Percentiles rank a stretch among this genome's conserved stretches.
phyloP scores from a whole-genome alignment of 2,888 invertebrate genomes.

The Acronicta psi region DNA sequence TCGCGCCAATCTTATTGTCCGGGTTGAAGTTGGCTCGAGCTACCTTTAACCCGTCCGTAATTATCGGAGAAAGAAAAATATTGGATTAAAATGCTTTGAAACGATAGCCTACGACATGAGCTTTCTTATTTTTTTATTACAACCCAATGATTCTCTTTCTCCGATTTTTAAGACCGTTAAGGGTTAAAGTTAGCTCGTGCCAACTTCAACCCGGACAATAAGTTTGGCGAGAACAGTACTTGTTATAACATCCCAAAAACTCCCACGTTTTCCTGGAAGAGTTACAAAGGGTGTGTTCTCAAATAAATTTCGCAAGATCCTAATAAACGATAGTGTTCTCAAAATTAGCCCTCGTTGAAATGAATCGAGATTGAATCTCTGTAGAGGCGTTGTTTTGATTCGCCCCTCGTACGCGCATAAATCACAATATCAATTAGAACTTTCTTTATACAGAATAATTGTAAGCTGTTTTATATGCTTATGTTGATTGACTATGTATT shows the following conservation, averaged over 20 bases:
- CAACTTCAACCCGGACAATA: too few relatives aligned
- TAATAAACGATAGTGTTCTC: constrained; percentile 30
- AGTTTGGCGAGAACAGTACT: too few relatives aligned
- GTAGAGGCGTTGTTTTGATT: constrained; percentile 56
- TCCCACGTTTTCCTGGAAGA: constrained; percentile 16
- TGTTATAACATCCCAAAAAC: not conserved
- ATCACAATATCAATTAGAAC: constrained; percentile 59
- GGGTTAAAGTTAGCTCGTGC: too few relatives aligned
- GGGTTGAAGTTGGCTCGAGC: too few relatives aligned
- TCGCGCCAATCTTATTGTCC: too few relatives aligned
- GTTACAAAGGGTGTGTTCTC: constrained; percentile 5
- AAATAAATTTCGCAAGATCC: constrained; percentile 31
- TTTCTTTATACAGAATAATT: constrained; percentile 42
- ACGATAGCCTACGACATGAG: too few relatives aligned
- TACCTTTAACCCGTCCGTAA: too few relatives aligned
- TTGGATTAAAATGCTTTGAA: too few relatives aligned
- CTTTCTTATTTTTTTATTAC: too few relatives aligned
- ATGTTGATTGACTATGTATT: constrained; percentile 6
- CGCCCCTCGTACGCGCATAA: constrained; percentile 49
- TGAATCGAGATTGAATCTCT: constrained; percentile 50
- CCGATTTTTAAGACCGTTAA: too few relatives aligned
- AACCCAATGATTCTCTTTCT: too few relatives aligned
- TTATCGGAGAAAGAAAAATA: too few relatives aligned
- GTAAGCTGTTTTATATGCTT: constrained; percentile 14
- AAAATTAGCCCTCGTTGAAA: constrained; percentile 39